Evolutionary conservation across 2,113 vertebrate species (phyloP).

Genomic region (Grammomys surdaster): DNA sequence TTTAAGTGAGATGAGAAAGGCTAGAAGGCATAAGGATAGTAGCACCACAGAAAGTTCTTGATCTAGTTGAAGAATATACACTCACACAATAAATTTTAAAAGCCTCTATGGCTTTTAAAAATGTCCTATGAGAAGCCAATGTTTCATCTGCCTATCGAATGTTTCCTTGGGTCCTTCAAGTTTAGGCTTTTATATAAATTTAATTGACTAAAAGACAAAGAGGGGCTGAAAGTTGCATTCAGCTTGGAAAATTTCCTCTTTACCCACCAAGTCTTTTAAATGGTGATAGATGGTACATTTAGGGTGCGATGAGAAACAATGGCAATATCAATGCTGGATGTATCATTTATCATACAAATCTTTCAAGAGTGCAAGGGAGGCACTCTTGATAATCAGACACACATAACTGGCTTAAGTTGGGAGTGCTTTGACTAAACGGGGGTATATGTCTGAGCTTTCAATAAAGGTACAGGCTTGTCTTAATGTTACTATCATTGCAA

Average conservation of each 20-base stretch:
- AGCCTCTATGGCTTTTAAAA: constrained; percentile 44
- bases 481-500: neutral
- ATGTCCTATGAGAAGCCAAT: constrained; percentile 20
- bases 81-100: neutral
- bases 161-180: constrained; percentile 48
- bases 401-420: neutral
- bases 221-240: constrained; percentile 18
- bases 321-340: neutral
- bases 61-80: constrained; percentile 51
- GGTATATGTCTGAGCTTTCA: neutral
- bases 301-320: constrained; percentile 31
- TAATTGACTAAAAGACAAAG: constrained; percentile 61
- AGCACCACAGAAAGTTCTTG: neutral
- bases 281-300: constrained; percentile 13
- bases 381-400: neutral
- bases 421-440: neutral
- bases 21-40: constrained; percentile 49
- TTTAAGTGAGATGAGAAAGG: constrained; percentile 50
- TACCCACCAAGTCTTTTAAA: constrained; percentile 48
- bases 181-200: constrained; percentile 57
- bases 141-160: constrained; percentile 57
- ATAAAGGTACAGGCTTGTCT: constrained; percentile 17
- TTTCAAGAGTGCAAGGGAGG: neutral
- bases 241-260: constrained; percentile 57
- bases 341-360: constrained; percentile 19